Conservation (phyloP, 1,140 invertebrate genomes). For the Nephotettix cincticeps region DNA sequence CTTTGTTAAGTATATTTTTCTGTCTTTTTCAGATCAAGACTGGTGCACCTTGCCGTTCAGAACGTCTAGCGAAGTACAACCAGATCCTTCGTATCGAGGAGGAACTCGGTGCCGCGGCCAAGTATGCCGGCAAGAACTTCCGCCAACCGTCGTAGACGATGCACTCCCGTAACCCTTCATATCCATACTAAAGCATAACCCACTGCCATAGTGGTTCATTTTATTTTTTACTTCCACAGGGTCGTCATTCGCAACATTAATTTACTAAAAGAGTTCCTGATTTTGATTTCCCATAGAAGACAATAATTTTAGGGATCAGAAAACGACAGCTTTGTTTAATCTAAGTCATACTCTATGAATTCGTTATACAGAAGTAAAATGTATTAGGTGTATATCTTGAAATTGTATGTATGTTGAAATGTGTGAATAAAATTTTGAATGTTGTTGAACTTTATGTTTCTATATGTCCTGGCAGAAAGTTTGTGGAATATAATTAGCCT, state of each 20-base stretch:
- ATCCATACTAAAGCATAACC: background rate
- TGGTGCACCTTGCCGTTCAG: slow-evolving; percentile 97
- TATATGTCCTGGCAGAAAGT: too few species aligned
- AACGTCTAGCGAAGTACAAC: slow-evolving; percentile 98
- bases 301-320: background rate
- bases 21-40: slow-evolving; percentile 85
- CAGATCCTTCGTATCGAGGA: slow-evolving; percentile 98
- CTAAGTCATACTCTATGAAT: too few species aligned
- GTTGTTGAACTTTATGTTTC: too few species aligned
- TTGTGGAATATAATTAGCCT: too few species aligned
- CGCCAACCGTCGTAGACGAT: slow-evolving; percentile 64
- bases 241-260: background rate
- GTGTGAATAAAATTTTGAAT: too few species aligned
- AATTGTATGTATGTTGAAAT: too few species aligned
- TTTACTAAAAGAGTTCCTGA: background rate
- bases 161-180: background rate
- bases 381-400: too few species aligned
- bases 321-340: background rate
- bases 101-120: slow-evolving; percentile 86
- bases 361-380: too few species aligned
- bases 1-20: too few species aligned
- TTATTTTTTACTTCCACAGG: background rate
- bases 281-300: background rate
- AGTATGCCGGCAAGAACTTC: slow-evolving; percentile 95
- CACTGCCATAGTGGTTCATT: background rate